These are phyloP conservation scores for Drosophila dunni DNA, from an alignment of 1,140 invertebrate species.

Conservation along the genomic window DNA sequence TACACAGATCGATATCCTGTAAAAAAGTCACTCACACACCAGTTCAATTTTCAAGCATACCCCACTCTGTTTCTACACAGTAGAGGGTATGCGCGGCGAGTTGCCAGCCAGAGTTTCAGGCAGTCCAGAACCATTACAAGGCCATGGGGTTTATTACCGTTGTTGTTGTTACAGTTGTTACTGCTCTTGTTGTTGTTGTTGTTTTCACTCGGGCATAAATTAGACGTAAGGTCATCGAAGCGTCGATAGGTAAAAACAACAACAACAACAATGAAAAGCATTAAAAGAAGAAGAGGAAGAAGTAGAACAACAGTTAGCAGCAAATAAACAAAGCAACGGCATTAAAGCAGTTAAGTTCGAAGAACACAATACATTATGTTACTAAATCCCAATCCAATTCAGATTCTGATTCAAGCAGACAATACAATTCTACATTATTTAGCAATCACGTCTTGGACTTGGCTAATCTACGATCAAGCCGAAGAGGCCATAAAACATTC, in stretches of 20 bases:
- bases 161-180: slow-evolving; percentile 13
- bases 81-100: slow-evolving; percentile 8
- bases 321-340: slow-evolving; percentile 46
- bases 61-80: background rate
- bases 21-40: too few species aligned
- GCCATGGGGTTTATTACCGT: slow-evolving; percentile 27
- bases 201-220: slow-evolving; percentile 40
- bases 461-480: slow-evolving; percentile 36
- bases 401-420: slow-evolving; percentile 3
- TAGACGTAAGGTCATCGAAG: slow-evolving; percentile 51
- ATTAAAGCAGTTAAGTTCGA: slow-evolving; percentile 38
- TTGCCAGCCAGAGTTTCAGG: slow-evolving; percentile 25
- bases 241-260: slow-evolving; percentile 47
- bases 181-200: slow-evolving; percentile 8
- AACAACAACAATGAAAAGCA: background rate
- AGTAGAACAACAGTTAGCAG: slow-evolving; percentile 45
- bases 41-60: background rate
- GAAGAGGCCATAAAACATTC: slow-evolving; percentile 30
- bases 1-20: too few species aligned
- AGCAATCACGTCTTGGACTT: slow-evolving; percentile 23
- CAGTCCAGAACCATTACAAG: slow-evolving; percentile 44
- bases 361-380: slow-evolving; percentile 26
- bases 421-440: slow-evolving; percentile 32
- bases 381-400: slow-evolving; percentile 2
- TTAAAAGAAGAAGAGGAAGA: slow-evolving; percentile 7